These are phyloP conservation scores for Caenorhabditis panamensis DNA, from an alignment of 2,888 invertebrate species.

Conservation along the genomic window DNA sequence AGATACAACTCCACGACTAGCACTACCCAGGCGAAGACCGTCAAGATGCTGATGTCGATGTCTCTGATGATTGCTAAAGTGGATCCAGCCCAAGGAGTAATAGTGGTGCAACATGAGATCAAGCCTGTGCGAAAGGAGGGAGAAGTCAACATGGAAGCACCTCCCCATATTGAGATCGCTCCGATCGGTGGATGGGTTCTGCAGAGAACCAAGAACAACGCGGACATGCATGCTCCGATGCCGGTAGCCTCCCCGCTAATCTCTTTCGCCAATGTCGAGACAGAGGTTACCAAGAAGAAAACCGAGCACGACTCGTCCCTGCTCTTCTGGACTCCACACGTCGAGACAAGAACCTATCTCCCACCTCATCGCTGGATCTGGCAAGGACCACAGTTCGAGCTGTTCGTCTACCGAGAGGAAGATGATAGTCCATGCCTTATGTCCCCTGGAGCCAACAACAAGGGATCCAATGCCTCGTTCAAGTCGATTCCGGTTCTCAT, in stretches of 20 bases:
- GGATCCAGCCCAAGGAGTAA: conserved; percentile 55
- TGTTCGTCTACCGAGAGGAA: conserved; percentile 83
- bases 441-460: conserved; percentile 25
- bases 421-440: conserved; percentile 56
- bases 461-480: conserved; percentile 44
- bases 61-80: conserved; percentile 62
- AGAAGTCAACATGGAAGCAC: conserved; percentile 34
- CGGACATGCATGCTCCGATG: conserved; percentile 70
- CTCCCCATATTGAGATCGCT: conserved; percentile 54
- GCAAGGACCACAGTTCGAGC: conserved; percentile 99
- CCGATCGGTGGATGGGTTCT: conserved; percentile 42
- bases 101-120: conserved; percentile 63
- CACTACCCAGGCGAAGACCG: conserved; percentile 42
- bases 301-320: conserved; percentile 46
- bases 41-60: conserved; percentile 25
- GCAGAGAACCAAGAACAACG: conserved; percentile 68
- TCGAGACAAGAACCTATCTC: conserved; percentile 86
- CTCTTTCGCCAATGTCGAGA: conserved; percentile 32
- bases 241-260: conserved; percentile 63
- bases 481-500: conserved; percentile 67
- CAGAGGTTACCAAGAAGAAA: conserved; percentile 8
- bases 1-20: conserved; percentile 41
- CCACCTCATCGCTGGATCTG: conserved; percentile 93
- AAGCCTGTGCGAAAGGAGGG: conserved; percentile 30
- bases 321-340: conserved; percentile 65